Evolutionary conservation across 2,797 vertebrate species (phyloP).

Genomic region (Hemibagrus guttatus): DNA sequence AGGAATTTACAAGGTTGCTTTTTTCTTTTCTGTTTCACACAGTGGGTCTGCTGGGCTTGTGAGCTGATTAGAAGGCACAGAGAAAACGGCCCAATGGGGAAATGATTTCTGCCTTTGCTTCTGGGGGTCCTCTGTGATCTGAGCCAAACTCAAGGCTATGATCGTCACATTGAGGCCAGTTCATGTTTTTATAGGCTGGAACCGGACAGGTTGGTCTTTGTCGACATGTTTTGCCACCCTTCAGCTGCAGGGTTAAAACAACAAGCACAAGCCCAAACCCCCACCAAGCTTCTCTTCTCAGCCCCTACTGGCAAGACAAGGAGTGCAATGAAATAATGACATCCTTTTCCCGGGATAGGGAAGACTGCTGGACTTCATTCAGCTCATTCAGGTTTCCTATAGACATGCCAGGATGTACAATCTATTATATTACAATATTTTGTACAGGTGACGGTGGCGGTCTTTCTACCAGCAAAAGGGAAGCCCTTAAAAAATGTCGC

Average conservation of each 20-base stretch:
- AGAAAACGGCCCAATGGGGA: constrained; percentile 14
- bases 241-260: constrained; percentile 63
- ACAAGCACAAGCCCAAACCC: constrained; percentile 45
- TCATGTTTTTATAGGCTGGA: constrained; percentile 35
- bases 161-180: constrained; percentile 27
- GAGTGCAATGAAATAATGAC: constrained; percentile 38
- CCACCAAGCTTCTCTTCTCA: not conserved
- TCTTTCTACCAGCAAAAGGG: constrained; percentile 23
- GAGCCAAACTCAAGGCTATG: constrained; percentile 19
- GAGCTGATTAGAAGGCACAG: constrained; percentile 8
- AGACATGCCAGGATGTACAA: not conserved
- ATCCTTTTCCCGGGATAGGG: not conserved
- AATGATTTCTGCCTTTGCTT: constrained; percentile 33
- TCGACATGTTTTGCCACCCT: constrained; percentile 61
- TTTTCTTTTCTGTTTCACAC: constrained; percentile 45
- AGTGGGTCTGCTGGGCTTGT: not conserved
- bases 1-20: constrained; percentile 57
- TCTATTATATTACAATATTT: not conserved
- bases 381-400: not conserved
- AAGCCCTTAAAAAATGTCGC: constrained; percentile 68
- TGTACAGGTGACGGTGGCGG: constrained; percentile 6
- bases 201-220: constrained; percentile 57
- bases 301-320: constrained; percentile 27
- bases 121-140: constrained; percentile 12
- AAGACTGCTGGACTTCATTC: constrained; percentile 6